phyloP scores from a whole-genome alignment of 1,140 invertebrate genomes.

The Drosophila kurseongensis region DNA sequence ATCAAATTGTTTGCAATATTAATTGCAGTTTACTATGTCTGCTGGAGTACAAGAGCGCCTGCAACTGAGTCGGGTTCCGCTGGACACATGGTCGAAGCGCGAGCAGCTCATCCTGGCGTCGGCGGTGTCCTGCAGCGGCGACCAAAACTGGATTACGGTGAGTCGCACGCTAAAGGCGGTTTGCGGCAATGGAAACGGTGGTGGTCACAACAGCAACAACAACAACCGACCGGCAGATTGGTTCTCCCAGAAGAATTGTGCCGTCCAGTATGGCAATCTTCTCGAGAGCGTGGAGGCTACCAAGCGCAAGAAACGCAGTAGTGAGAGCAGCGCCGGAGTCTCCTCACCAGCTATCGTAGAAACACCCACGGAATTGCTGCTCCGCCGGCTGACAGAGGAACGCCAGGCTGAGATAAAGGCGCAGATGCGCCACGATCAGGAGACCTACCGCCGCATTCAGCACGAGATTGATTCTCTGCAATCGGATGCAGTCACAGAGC shows the following conservation, averaged over 20 bases:
- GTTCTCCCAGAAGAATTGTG: slow-evolving; percentile 96
- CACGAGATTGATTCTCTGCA: slow-evolving; percentile 85
- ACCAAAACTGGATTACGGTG: slow-evolving; percentile 97
- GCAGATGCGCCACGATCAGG: slow-evolving; percentile 88
- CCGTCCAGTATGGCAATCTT: slow-evolving; percentile 93
- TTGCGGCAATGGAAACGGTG: slow-evolving; percentile 86
- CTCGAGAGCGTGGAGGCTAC: slow-evolving; percentile 94
- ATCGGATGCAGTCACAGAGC: slow-evolving; percentile 87
- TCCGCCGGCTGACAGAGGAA: slow-evolving; percentile 91
- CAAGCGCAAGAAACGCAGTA: slow-evolving; percentile 91
- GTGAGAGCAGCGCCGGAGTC: slow-evolving; percentile 85
- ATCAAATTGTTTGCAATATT: slow-evolving; percentile 1
- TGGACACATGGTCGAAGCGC: slow-evolving; percentile 93
- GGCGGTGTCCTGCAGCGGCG: slow-evolving; percentile 93
- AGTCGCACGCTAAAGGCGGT: slow-evolving; percentile 91
- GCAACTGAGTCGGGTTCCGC: slow-evolving; percentile 88
- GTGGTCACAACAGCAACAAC: slow-evolving; percentile 85
- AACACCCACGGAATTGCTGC: slow-evolving; percentile 92
- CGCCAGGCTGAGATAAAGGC: slow-evolving; percentile 91
- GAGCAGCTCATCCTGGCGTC: slow-evolving; percentile 95
- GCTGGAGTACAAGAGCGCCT: slow-evolving; percentile 23
- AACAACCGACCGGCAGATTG: slow-evolving; percentile 90
- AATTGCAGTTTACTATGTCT: slow-evolving; percentile 29
- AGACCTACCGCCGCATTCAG: slow-evolving; percentile 90
- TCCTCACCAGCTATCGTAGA: slow-evolving; percentile 69